These are phyloP conservation scores for Micromesistius poutassou DNA, from an alignment of 2,797 vertebrate genomes.

Conservation along the genomic window DNA sequence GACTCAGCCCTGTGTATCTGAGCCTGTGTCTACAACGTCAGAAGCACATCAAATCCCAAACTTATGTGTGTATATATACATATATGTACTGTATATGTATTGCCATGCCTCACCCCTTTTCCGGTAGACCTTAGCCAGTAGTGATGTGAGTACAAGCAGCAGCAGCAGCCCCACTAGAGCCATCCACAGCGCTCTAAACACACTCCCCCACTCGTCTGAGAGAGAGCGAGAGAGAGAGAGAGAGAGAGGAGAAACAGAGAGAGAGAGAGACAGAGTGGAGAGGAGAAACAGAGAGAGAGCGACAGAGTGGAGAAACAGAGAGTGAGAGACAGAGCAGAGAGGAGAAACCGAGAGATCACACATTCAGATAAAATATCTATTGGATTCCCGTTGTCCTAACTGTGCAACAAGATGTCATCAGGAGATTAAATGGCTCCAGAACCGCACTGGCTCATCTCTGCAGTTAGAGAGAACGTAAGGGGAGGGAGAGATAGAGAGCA, in stretches of 20 bases:
- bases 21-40: neutral
- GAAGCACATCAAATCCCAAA: neutral
- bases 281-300: neutral
- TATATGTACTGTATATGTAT: slow-evolving; percentile 6
- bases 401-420: neutral
- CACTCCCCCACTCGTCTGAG: slow-evolving; percentile 66
- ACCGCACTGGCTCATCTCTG: neutral
- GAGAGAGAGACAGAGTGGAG: neutral
- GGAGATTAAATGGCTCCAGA: neutral
- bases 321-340: neutral
- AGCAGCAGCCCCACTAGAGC: slow-evolving; percentile 71
- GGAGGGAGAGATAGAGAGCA: neutral
- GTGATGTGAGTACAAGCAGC: slow-evolving; percentile 58
- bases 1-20: neutral
- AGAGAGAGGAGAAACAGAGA: neutral
- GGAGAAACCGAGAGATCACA: neutral
- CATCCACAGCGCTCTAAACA: slow-evolving; percentile 74
- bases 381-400: neutral
- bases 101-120: slow-evolving; percentile 46
- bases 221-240: neutral
- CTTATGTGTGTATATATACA: neutral
- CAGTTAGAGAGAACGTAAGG: neutral
- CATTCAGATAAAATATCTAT: neutral
- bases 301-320: neutral
- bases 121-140: slow-evolving; percentile 61